Conservation (phyloP, 2,797 vertebrate species). For the Agapornis canus region DNA sequence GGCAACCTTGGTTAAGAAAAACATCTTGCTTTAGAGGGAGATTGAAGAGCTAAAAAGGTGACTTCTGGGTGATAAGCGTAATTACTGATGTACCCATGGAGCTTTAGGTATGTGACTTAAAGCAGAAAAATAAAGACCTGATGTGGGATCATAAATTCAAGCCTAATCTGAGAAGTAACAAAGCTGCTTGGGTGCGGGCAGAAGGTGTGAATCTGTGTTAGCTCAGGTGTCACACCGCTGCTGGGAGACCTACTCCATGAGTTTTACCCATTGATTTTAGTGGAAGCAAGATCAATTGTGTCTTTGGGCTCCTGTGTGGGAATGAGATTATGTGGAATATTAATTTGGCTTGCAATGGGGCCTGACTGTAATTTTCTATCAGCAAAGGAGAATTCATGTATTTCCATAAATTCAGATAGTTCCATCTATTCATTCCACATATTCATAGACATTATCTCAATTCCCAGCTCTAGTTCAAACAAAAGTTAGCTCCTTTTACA, state of each 20-base stretch:
- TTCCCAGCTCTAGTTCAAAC: conserved; percentile 68
- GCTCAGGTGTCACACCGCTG: not conserved
- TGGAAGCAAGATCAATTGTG: conserved; percentile 50
- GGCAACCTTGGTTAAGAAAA: not conserved
- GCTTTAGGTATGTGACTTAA: not conserved
- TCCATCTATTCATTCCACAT: conserved; percentile 65
- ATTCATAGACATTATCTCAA: conserved; percentile 68
- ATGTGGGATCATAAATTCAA: not conserved
- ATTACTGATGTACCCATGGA: not conserved
- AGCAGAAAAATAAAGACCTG: not conserved
- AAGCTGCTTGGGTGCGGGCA: not conserved
- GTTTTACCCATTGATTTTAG: conserved; percentile 15
- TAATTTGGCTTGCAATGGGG: conserved; percentile 47
- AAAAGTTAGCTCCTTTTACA: conserved; percentile 66
- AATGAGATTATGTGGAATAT: conserved; percentile 61
- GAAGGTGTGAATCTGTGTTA: not conserved
- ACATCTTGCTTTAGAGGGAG: not conserved
- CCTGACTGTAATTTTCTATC: conserved; percentile 63
- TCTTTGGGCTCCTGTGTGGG: conserved; percentile 38
- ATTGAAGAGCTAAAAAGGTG: not conserved
- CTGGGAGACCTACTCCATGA: not conserved
- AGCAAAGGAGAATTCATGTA: conserved; percentile 58
- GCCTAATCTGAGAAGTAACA: not conserved
- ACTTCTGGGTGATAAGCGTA: not conserved
- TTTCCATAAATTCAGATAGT: conserved; percentile 67